These are phyloP conservation scores for Bos taurus DNA, from an alignment of 2,113 vertebrate species.

Conservation along the genomic window ARS-UCD2.0 NC_037334.1:67500001-67500500, in stretches of 20 bases:
- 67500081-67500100: background rate
- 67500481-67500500: constrained; percentile 14
- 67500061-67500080: background rate
- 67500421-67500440: background rate
- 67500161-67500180: background rate
- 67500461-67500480: background rate
- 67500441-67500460: background rate
- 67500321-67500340: background rate
- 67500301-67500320: background rate
- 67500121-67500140: background rate
- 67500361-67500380: background rate
- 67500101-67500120: background rate
- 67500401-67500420: background rate
- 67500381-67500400: background rate
- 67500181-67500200: background rate
- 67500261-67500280: background rate
- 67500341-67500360: background rate
- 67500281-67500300: background rate
- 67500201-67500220: background rate
- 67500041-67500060: background rate
- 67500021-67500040: background rate
- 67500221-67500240: background rate
- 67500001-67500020: background rate
- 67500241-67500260: too few relatives aligned
- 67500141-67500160: background rate